phyloP scores from a whole-genome alignment of 2,113 vertebrate species.

The Grammatotria lemairii region DNA sequence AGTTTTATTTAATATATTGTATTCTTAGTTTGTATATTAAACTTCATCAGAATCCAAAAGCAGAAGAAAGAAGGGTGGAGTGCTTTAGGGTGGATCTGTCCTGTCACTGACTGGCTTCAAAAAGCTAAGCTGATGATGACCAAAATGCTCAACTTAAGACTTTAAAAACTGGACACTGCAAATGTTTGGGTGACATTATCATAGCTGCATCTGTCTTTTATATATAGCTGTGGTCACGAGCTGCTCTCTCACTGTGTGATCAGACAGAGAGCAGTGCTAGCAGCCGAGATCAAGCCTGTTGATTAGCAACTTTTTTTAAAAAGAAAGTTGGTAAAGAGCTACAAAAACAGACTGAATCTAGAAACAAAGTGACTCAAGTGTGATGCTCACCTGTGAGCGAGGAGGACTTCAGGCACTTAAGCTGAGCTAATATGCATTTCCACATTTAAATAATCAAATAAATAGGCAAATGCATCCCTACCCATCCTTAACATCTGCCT shows the following conservation, averaged over 20 bases:
- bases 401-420: accelerated
- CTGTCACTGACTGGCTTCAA: not conserved
- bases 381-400: not conserved
- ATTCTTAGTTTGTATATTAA: not conserved
- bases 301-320: not conserved
- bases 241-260: not conserved
- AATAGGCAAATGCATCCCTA: accelerated
- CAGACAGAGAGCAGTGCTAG: not conserved
- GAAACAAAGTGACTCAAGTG: not conserved
- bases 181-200: not conserved
- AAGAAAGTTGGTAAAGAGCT: accelerated
- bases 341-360: not conserved
- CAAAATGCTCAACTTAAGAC: not conserved
- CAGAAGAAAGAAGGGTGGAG: not conserved
- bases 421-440: not conserved
- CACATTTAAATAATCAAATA: not conserved
- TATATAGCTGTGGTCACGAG: accelerated
- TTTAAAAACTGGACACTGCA: not conserved
- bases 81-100: not conserved
- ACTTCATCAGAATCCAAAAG: not conserved
- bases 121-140: not conserved
- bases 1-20: accelerated
- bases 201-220: accelerated
- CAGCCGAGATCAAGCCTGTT: not conserved
- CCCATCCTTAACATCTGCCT: not conserved